Conservation (phyloP, 1,140 invertebrate genomes). For the Teleogryllus occipitalis region DNA sequence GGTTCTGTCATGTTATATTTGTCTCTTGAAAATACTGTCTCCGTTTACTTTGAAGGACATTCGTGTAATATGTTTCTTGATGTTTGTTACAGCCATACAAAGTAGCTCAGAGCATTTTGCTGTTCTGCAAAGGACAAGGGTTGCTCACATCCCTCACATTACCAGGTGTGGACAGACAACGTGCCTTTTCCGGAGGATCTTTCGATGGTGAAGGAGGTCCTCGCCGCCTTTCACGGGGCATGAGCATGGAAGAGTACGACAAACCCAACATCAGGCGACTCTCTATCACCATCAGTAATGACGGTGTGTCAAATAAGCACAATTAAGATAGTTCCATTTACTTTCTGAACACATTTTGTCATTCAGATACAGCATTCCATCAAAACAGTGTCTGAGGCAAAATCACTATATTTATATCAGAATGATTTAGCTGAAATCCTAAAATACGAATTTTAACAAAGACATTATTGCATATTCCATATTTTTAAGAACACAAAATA, state of each 20-base stretch:
- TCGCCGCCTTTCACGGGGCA: slow-evolving; percentile 49
- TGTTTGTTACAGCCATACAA: slow-evolving; percentile 58
- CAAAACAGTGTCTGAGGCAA: no score
- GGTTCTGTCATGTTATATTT: no score
- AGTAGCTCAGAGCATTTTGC: slow-evolving; percentile 66
- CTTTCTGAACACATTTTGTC: neutral
- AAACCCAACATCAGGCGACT: slow-evolving; percentile 65
- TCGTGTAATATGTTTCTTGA: neutral
- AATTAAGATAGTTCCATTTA: neutral
- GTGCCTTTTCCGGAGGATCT: slow-evolving; percentile 47
- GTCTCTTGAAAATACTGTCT: no score
- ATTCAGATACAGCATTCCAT: no score
- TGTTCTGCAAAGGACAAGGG: slow-evolving; percentile 75
- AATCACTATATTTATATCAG: no score
- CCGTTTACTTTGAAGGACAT: no score
- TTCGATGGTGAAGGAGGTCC: slow-evolving; percentile 37
- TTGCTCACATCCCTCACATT: slow-evolving; percentile 62
- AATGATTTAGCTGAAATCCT: no score
- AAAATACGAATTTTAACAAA: no score
- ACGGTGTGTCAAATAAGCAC: slow-evolving; percentile 18
- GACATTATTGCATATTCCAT: no score
- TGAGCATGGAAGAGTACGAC: slow-evolving; percentile 78
- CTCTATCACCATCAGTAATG: slow-evolving; percentile 45
- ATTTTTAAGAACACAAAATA: no score
- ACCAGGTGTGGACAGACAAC: slow-evolving; percentile 55